Evolutionary conservation across 2,888 invertebrate genomes (phyloP), one percentile per base, ranked within the genome.

Genomic region (Microchrysa polita): DNA sequence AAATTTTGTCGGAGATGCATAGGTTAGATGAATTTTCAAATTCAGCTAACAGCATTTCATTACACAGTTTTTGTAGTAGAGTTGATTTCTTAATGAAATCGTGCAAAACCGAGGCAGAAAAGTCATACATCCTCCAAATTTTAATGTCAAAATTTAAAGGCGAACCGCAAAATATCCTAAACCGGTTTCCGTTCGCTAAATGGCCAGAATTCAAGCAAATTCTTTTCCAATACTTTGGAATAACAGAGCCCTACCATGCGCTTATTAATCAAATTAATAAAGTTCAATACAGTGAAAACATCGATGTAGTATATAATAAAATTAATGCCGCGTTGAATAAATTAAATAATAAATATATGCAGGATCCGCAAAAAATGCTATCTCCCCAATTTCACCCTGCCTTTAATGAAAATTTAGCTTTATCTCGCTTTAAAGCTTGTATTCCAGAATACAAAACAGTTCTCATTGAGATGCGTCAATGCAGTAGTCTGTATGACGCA

Each of bases 381-480:
- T 60, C 27, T 60, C 60, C 60, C 5, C 60, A 60, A 12, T 60
- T 60, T 23, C 60, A 60, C 5, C 60, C 60, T 22, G 10, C 23
- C 2, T 60, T 10, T 23, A 60, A 60, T 34, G 60, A 60, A 60
- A 27, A 12, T 34, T 60, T 40, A 16, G 61, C 61, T n/a, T 10
- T 61, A 16, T 61, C 61, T 1, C 61, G 61, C 2, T 61, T 61
- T 18, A 61, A 61, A 16, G 27, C 61, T 12, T 61, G 40, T 61
- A 61, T 61, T 61, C 61, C 61, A 1, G 61, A 61, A 40, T 61
- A 61, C 40, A 61, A 61, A 16, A 61, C 61, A n/a, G 40, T 61
- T 34, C 42, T 61, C 4, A 16, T 61, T 1, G 61, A 61, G 40
- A 61, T 40, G 61, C 61, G 61, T 10, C 40, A 61, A 40, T 61